phyloP scores from a whole-genome alignment of 2,113 vertebrate genomes.

The Promerops cafer region DNA sequence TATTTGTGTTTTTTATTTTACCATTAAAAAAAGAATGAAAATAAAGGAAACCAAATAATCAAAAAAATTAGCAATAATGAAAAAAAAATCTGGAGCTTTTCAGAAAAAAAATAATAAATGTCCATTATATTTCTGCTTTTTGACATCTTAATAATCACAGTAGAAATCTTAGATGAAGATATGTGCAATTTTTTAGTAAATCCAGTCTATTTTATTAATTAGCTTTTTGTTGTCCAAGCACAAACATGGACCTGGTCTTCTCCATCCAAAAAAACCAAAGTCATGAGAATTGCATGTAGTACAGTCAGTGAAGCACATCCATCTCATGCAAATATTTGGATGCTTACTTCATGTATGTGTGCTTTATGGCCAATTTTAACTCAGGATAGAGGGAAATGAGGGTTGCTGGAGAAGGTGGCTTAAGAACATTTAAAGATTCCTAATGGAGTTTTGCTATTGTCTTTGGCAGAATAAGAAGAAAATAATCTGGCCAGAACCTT shows the following conservation, averaged over 20 bases:
- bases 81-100: neutral
- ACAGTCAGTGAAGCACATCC: neutral
- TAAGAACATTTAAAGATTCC: neutral
- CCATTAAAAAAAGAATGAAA: neutral
- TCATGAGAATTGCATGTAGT: neutral
- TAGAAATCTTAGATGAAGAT: neutral
- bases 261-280: neutral
- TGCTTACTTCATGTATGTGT: fast-evolving
- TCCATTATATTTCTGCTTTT: neutral
- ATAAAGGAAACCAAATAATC: neutral
- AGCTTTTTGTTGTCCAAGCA: neutral
- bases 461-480: neutral
- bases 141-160: neutral
- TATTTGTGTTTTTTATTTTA: neutral
- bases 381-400: neutral
- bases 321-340: neutral
- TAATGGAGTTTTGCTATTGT: neutral
- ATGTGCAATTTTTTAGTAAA: neutral
- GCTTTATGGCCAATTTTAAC: neutral
- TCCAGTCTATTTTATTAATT: neutral
- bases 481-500: neutral
- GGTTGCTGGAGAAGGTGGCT: neutral
- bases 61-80: neutral
- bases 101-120: neutral
- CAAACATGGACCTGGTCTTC: neutral